These are phyloP conservation scores for Chamaea fasciata DNA, from an alignment of 2,113 vertebrate species.

Conservation along the genomic window DNA sequence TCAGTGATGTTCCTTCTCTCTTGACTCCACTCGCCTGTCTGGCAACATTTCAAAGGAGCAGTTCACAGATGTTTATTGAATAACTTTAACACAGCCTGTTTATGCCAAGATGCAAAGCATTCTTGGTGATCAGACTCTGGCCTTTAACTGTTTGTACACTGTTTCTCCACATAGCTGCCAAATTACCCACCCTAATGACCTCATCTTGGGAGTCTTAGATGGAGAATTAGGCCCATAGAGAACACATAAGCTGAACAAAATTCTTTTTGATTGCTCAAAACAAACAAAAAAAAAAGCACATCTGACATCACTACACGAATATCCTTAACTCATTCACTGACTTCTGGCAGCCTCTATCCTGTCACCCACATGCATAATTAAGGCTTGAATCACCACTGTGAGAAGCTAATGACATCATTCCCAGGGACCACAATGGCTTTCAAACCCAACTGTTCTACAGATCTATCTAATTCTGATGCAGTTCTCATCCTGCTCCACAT, in stretches of 20 bases:
- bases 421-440: not conserved
- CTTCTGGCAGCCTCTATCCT: not conserved
- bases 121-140: not conserved
- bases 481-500: not conserved
- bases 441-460: not conserved
- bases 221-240: not conserved
- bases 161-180: not conserved
- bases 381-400: not conserved
- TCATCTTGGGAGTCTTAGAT: not conserved
- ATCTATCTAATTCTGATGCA: conserved; percentile 9
- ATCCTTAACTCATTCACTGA: not conserved
- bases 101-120: not conserved
- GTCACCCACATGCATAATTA: not conserved
- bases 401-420: conserved; percentile 11
- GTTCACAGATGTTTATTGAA: not conserved
- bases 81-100: not conserved
- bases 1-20: not conserved
- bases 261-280: not conserved
- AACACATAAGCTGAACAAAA: not conserved
- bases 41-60: not conserved
- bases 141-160: not conserved
- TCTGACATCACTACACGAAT: not conserved
- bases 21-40: not conserved
- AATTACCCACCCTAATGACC: not conserved
- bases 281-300: not conserved